Base-by-base conservation (phyloP, 1,140 invertebrate genomes). In the Halesus radiatus region DNA sequence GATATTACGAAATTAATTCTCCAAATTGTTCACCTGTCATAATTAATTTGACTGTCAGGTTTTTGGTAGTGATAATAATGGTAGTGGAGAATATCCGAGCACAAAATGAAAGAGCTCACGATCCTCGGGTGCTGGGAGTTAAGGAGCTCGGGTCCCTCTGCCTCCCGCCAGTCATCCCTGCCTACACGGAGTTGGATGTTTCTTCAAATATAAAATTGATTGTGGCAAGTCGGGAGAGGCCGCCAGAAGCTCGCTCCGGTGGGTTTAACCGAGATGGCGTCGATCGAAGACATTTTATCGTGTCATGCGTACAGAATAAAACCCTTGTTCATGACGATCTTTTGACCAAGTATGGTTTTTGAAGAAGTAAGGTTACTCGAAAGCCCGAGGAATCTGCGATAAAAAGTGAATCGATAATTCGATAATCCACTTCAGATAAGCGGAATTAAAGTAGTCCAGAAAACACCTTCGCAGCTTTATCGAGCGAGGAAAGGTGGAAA, bases 331-430 rank as follows among this genome's bases (percentile, higher is more conserved):
- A 18, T 23, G 18, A 23, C 18, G 23, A 60, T 60, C 56, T 45
- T 45, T 45, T 45, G 37, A 23, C 56, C 20, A 18, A 60, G 8
- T 60, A 60, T 18, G 56, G 23, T 22, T 18, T 60, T 60, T 60
- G 23, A 68, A 53, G 18, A 72, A 72, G 68, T 72, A 23, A 72
- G 68, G 68, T 72, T 72, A 72, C n/a, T 26, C n/a, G 50, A 54
- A 26, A 22, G 3, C 45, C 37, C 68, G 29, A 52, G 20, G 20
- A 54, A 72, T 68, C 68, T 53, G 45, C 68, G 45, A 26, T 72
- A 23, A 66, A 18, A 72, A 56, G 72, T 56, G 10, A 56, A 75
- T 75, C 72, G 72, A 75, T 75, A 75, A 75, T 75, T 58, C 72
- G 72, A 37, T 58, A 75, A 58, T 56, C 26, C 72, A 22, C 72